Conservation (phyloP, 2,113 vertebrate species). For the Potamarius usumacintae region DNA sequence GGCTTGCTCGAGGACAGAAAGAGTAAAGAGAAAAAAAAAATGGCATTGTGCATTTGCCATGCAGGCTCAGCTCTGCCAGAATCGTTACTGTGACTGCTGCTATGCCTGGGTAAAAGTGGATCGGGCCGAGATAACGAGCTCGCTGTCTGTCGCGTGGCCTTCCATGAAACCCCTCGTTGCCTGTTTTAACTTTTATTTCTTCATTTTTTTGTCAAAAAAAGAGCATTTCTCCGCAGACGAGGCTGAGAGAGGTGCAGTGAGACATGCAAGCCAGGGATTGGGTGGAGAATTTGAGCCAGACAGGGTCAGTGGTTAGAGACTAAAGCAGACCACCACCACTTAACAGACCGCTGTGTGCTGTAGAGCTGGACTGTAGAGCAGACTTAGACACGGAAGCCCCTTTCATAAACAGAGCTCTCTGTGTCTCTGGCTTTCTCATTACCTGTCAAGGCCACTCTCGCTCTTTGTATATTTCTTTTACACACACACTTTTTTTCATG, state of each 20-base stretch:
- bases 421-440: slow-evolving; percentile 34
- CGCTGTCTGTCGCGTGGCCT: neutral
- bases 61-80: slow-evolving; percentile 19
- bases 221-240: neutral
- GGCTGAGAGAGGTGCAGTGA: slow-evolving; percentile 27
- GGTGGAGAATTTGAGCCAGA: slow-evolving; percentile 20
- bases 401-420: slow-evolving; percentile 21
- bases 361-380: slow-evolving; percentile 8
- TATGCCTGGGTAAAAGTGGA: slow-evolving; percentile 3
- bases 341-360: slow-evolving; percentile 16
- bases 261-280: slow-evolving; percentile 23
- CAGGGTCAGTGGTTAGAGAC: slow-evolving; percentile 36
- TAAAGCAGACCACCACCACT: slow-evolving; percentile 34
- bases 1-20: slow-evolving; percentile 27
- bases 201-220: slow-evolving; percentile 15
- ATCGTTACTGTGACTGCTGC: slow-evolving; percentile 11
- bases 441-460: slow-evolving; percentile 15
- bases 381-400: slow-evolving; percentile 28
- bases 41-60: slow-evolving; percentile 39
- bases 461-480: neutral
- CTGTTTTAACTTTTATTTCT: slow-evolving; percentile 39
- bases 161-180: neutral
- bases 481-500: neutral
- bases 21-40: slow-evolving; percentile 13
- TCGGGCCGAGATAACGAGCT: slow-evolving; percentile 28